These are phyloP conservation scores for Hemiscyllium ocellatum DNA, from an alignment of 2,113 vertebrate genomes.

Conservation along the genomic window DNA sequence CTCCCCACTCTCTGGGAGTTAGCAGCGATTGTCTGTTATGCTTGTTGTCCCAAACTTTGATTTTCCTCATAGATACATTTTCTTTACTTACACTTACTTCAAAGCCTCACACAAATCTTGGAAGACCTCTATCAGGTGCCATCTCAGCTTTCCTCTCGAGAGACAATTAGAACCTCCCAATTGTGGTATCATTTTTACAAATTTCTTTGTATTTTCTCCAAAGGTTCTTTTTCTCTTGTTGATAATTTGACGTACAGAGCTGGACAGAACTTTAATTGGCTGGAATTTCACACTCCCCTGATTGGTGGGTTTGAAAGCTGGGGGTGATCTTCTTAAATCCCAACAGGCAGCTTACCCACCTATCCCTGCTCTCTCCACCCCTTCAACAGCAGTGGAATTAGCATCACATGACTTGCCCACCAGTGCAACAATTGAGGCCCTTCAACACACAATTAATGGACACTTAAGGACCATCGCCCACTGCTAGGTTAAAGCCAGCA, in stretches of 20 bases:
- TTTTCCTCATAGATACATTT: not conserved
- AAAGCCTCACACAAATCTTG: not conserved
- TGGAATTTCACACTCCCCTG: too few species aligned
- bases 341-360: too few species aligned
- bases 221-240: too few species aligned
- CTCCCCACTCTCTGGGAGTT: not conserved
- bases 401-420: not conserved
- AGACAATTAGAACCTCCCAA: not conserved
- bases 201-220: not conserved
- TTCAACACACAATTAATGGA: too few species aligned
- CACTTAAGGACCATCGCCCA: too few species aligned
- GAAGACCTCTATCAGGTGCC: not conserved
- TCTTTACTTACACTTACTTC: not conserved
- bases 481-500: too few species aligned
- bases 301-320: too few species aligned
- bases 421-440: not conserved
- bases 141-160: not conserved
- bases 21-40: not conserved
- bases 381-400: too few species aligned
- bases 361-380: too few species aligned
- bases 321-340: too few species aligned
- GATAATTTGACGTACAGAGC: not conserved
- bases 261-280: too few species aligned
- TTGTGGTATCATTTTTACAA: not conserved
- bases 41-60: not conserved